These are phyloP conservation scores for Tupaia chinensis DNA, from an alignment of 2,113 vertebrate species.

Conservation along the genomic window DNA sequence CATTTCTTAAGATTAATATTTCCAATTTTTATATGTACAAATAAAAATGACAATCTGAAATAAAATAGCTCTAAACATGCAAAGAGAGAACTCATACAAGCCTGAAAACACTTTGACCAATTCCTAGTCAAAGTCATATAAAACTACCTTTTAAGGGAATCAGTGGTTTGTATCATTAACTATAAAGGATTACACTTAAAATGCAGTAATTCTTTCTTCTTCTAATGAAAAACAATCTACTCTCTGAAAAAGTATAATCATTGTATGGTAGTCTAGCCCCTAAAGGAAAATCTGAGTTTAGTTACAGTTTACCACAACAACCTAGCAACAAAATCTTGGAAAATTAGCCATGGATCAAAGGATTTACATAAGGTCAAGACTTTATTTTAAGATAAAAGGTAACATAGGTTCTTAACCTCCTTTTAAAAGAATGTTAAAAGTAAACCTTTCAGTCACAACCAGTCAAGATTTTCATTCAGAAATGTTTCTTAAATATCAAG, in stretches of 20 bases:
- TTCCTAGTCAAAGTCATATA: constrained; percentile 36
- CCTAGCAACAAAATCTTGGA: constrained; percentile 26
- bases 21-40: constrained; percentile 55
- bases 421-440: constrained; percentile 59
- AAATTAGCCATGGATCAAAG: constrained; percentile 36
- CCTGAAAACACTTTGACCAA: background rate
- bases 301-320: constrained; percentile 20
- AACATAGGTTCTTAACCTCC: constrained; percentile 78
- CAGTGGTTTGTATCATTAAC: background rate
- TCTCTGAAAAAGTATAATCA: constrained; percentile 13
- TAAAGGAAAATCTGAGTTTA: constrained; percentile 11
- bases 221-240: constrained; percentile 51
- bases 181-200: constrained; percentile 56
- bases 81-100: background rate
- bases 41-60: constrained; percentile 58
- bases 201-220: constrained; percentile 50
- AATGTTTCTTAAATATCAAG: constrained; percentile 92
- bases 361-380: constrained; percentile 67
- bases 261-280: background rate
- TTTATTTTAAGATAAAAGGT: constrained; percentile 67
- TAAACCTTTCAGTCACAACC: constrained; percentile 21
- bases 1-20: background rate
- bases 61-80: constrained; percentile 54
- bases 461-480: constrained; percentile 69
- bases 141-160: constrained; percentile 39